phyloP scores from a whole-genome alignment of 2,113 vertebrate genomes.

The Cyanoderma ruficeps region DNA sequence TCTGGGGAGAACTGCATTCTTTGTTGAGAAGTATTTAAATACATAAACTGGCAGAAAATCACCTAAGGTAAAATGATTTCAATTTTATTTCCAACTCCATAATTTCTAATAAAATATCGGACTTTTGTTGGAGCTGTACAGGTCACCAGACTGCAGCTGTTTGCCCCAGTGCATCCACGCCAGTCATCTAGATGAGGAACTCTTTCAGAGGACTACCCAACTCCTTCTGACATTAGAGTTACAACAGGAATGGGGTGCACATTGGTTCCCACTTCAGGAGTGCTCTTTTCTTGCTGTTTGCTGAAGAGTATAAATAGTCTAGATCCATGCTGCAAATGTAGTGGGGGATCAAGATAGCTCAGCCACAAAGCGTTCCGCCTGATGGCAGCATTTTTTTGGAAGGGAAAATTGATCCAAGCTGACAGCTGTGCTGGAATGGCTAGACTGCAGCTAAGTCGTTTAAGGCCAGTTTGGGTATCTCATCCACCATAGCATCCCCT shows the following conservation, averaged over 20 bases:
- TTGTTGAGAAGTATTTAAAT: conserved; percentile 65
- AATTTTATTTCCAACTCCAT: conserved; percentile 5
- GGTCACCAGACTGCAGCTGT: background rate
- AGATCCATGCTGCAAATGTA: conserved; percentile 34
- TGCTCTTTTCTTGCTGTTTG: conserved; percentile 5
- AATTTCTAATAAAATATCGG: conserved; percentile 41
- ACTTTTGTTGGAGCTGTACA: background rate
- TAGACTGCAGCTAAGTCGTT: conserved; percentile 29
- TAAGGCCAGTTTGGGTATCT: background rate
- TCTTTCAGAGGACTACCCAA: background rate
- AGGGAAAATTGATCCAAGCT: conserved; percentile 59
- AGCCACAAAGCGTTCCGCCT: conserved; percentile 13
- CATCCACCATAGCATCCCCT: background rate
- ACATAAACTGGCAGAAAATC: conserved; percentile 63
- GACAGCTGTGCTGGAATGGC: conserved; percentile 60
- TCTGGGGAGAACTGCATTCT: conserved; percentile 63
- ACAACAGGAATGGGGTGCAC: background rate
- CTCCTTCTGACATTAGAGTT: background rate
- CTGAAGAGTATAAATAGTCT: conserved; percentile 38
- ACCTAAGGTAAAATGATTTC: conserved; percentile 9
- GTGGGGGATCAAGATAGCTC: conserved; percentile 56
- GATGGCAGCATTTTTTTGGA: conserved; percentile 56
- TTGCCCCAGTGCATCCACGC: background rate
- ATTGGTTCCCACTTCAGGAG: background rate
- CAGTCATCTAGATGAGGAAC: background rate